These are phyloP conservation scores for Xestia sexstrigata DNA, from an alignment of 2,888 invertebrate genomes.

Conservation along the genomic window DNA sequence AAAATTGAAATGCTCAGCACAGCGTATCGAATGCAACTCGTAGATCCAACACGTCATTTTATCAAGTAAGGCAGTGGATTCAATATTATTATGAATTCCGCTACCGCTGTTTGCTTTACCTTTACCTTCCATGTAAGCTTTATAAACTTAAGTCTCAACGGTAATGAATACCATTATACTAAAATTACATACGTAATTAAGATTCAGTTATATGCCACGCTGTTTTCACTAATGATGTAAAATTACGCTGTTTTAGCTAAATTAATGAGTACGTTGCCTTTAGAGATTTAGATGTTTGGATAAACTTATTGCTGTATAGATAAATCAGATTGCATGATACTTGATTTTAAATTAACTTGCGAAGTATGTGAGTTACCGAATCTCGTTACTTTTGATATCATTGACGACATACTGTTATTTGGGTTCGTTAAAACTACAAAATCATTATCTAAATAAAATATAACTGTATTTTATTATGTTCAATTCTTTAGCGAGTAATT, in stretches of 20 bases:
- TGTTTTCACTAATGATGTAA: constrained; percentile 45
- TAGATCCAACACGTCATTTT: constrained; percentile 9
- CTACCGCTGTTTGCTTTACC: constrained; percentile 24
- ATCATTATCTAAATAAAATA: not conserved
- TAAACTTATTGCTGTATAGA: constrained; percentile 14
- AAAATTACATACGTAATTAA: constrained; percentile 57
- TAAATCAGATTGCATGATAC: constrained; percentile 22
- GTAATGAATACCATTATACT: constrained; percentile 49
- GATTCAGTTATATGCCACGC: constrained; percentile 47
- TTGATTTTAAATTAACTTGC: not conserved
- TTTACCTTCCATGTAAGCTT: constrained; percentile 28
- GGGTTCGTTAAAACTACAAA: not conserved
- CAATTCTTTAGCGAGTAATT: constrained; percentile 29
- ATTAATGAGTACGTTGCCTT: constrained; percentile 37
- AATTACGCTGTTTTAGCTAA: constrained; percentile 43
- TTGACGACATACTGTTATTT: not conserved
- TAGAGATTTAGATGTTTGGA: constrained; percentile 24
- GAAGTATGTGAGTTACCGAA: not conserved
- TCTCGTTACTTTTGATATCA: not conserved
- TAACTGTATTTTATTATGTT: not conserved
- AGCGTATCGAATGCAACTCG: constrained; percentile 24
- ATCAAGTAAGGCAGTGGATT: constrained; percentile 1
- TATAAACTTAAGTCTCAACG: constrained; percentile 38
- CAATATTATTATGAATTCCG: not conserved
- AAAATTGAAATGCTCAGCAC: constrained; percentile 16